phyloP scores from a whole-genome alignment of 2,888 invertebrate species.

The Chamaedrilus cognettii region DNA sequence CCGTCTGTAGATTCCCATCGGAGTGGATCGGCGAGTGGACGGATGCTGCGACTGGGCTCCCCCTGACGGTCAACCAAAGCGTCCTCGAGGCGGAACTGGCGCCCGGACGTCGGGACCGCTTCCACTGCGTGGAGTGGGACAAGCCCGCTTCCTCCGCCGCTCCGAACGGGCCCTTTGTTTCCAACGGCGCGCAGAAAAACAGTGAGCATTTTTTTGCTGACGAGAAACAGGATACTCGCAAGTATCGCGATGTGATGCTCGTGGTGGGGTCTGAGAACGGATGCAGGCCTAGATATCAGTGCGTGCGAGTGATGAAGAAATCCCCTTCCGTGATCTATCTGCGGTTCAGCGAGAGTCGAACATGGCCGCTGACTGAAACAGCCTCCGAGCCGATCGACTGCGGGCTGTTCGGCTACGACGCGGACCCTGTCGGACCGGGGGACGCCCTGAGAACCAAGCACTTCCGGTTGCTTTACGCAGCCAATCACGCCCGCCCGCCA shows the following conservation, averaged over 20 bases:
- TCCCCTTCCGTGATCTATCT: constrained; percentile 15
- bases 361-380: constrained; percentile 16
- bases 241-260: constrained; percentile 31
- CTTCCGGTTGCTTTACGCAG: constrained; percentile 17
- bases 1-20: constrained; percentile 26
- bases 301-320: constrained; percentile 27
- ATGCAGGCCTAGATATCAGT: constrained; percentile 34
- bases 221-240: constrained; percentile 18
- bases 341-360: constrained; percentile 12
- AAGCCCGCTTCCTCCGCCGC: background rate
- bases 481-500: too few relatives aligned
- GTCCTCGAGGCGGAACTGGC: background rate
- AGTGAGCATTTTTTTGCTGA: too few relatives aligned
- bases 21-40: constrained; percentile 30
- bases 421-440: background rate
- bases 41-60: background rate
- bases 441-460: constrained; percentile 5
- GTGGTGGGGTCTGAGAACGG: constrained; percentile 33
- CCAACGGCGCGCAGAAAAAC: constrained; percentile 2
- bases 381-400: constrained; percentile 10
- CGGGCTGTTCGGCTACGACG: constrained; percentile 1
- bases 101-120: constrained; percentile 2
- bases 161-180: background rate
- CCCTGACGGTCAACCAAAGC: constrained; percentile 1
- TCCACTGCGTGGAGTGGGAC: constrained; percentile 19